A percentile compares a stretch with the other conserved stretches of the same genome.
phyloP scores from a whole-genome alignment of 2,113 vertebrate genomes.

The Apodemus sylvaticus region DNA sequence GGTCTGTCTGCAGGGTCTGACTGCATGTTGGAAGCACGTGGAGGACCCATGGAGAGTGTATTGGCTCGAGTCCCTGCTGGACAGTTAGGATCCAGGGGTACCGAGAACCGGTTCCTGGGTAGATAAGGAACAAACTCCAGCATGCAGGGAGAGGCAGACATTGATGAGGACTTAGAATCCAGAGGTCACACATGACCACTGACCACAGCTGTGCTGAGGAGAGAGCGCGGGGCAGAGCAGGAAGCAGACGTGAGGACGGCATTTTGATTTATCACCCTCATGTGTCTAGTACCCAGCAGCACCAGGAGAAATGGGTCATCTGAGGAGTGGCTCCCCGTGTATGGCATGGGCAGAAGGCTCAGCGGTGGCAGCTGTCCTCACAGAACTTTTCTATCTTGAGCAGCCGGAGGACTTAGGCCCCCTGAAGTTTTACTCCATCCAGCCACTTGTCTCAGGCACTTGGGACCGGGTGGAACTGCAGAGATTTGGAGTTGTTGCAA shows the following conservation, averaged over 20 bases:
- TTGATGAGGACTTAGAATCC: neutral
- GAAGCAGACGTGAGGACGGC: neutral
- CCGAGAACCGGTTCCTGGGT: slow-evolving; percentile 39
- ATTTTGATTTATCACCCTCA: neutral
- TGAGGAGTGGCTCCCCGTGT: no score
- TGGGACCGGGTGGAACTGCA: neutral
- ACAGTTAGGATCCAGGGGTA: neutral
- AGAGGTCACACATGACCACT: neutral
- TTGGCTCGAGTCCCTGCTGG: neutral
- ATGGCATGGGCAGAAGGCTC: neutral
- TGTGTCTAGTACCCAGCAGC: neutral
- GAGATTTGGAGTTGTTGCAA: neutral
- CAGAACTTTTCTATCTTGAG: neutral
- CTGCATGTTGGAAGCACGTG: slow-evolving; percentile 65
- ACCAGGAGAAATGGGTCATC: neutral
- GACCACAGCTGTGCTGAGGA: neutral
- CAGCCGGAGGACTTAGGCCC: neutral
- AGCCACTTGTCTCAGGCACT: neutral
- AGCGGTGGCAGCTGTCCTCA: neutral
- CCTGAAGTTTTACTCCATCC: neutral
- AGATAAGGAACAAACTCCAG: neutral
- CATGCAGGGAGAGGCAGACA: neutral
- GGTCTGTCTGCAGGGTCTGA: slow-evolving; percentile 35
- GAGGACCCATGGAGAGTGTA: slow-evolving; percentile 46
- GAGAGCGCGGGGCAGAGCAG: neutral